Evolutionary conservation across 2,113 vertebrate genomes (phyloP), one percentile per base, ranked within the genome.

Genomic region (Nesoenas mayeri): DNA sequence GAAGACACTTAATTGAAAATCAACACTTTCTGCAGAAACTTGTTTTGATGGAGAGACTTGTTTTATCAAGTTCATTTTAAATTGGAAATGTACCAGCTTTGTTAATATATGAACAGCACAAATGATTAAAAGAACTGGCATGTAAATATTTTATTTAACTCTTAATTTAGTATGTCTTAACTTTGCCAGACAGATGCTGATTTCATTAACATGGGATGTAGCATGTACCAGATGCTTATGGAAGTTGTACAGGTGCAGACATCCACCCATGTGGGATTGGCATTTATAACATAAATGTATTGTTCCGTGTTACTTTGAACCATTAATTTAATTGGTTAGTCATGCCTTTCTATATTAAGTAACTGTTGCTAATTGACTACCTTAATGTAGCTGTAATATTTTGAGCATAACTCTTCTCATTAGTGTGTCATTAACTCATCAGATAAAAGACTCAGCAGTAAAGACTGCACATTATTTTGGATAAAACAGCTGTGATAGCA

Each of bases 311-410:
- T 94, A 70, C 77, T 95, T 77, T 78, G 6, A 95, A 24, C 62
- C 19, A 25, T 95, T 96, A 60, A 47, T 85, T 93, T 96, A 94
- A 93, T 94, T 96, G 70, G 78, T 80, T 92, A 91, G 60, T 95
- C 82, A 14, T 94, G 92, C 80, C 80, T 96, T 95, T 94, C 78
- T 96, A 5, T 91, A 78, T 86, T 78, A 96, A 96, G 69, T 96
- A 71, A 80, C 89, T 95, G 94, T 91, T 97, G 79, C 92, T 92
- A 95, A 81, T 90, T 95, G 86, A 88, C 92, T 91, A 51, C 56
- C 61, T 91, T 93, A 95, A 86, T 94, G 91, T 91, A 78, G 44
- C 85, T 91, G 81, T 95, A 95, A 79, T 95, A 81, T 96, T 94
- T 91, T 85, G 62, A 95, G 86, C 74, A 74, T 93, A 95, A 85